phyloP scores from a whole-genome alignment of 2,797 vertebrate genomes.

The Hirundo rustica region DNA sequence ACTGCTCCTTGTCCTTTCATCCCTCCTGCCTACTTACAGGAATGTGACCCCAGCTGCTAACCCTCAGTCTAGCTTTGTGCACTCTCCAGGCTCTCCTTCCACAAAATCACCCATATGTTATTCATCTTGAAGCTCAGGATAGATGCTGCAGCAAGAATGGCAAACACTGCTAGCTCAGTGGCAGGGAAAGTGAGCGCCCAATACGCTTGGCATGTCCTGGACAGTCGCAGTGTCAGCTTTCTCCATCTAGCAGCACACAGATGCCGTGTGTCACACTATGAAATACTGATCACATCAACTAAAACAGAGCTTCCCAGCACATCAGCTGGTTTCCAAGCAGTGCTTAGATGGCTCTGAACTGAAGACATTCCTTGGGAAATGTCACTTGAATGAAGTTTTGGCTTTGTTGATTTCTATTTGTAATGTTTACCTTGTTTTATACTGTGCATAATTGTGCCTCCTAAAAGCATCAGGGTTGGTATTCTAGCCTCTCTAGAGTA shows the following conservation, averaged over 20 bases:
- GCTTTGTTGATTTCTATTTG: neutral
- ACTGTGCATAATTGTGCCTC: neutral
- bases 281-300: neutral
- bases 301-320: neutral
- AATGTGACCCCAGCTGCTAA: neutral
- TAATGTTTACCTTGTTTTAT: neutral
- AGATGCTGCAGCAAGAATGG: neutral
- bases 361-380: neutral
- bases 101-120: neutral
- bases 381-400: neutral
- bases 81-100: neutral
- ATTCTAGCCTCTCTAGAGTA: neutral
- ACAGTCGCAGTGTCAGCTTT: neutral
- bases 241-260: neutral
- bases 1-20: neutral
- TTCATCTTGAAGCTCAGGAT: neutral
- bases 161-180: neutral
- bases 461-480: neutral
- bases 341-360: neutral
- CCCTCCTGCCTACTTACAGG: neutral
- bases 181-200: neutral
- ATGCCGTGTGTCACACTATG: neutral
- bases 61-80: neutral
- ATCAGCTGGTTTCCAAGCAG: neutral
- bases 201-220: accelerated